Conservation (phyloP, 2,888 invertebrate genomes). For the Lepidocyrtinus sp. region DNA sequence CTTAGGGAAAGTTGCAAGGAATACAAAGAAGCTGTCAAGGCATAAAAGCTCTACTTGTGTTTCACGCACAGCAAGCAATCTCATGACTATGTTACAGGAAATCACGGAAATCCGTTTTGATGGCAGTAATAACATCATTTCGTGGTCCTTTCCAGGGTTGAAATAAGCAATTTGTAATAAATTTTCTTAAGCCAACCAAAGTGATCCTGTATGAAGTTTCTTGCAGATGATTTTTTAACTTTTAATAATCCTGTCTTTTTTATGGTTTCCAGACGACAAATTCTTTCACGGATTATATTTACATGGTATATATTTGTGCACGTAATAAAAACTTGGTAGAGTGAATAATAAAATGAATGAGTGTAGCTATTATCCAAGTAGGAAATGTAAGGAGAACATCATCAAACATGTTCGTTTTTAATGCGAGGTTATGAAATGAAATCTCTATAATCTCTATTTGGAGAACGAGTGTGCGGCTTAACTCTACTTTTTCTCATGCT, state of each 20-base stretch:
- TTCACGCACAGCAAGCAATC: neutral
- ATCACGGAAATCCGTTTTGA: neutral
- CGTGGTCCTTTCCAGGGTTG: neutral
- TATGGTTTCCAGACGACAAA: conserved; percentile 50
- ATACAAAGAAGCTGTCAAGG: too few species aligned
- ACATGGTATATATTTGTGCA: neutral
- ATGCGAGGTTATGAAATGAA: neutral
- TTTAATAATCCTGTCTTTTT: conserved; percentile 33
- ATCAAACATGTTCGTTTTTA: conserved; percentile 21
- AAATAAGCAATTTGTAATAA: neutral
- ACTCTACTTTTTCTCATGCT: too few species aligned
- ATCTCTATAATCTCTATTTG: too few species aligned
- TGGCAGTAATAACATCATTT: neutral
- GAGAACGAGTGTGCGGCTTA: too few species aligned
- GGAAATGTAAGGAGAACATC: conserved; percentile 8
- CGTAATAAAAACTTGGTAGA: neutral
- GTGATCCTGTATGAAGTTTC: neutral
- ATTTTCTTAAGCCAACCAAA: neutral
- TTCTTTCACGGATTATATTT: conserved; percentile 35
- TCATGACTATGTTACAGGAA: neutral
- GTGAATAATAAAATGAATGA: too few species aligned
- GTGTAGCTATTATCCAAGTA: neutral
- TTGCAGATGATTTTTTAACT: neutral
- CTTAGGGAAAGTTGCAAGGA: too few species aligned
- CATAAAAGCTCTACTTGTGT: too few species aligned